Conservation (phyloP, 2,888 invertebrate genomes). For the Steinernema carpocapsae region DNA sequence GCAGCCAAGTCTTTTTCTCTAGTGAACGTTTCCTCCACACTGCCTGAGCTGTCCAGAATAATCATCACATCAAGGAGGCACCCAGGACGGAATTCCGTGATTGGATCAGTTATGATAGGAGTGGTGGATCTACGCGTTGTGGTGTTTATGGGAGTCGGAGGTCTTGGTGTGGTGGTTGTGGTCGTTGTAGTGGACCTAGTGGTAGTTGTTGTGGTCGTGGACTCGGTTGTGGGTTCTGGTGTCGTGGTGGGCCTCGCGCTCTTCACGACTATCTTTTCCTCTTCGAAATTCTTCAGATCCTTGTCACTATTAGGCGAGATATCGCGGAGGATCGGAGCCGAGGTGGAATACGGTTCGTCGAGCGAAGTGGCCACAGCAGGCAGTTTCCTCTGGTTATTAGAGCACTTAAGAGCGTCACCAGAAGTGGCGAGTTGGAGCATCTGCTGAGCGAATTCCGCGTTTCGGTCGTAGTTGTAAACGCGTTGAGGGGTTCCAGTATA, state of each 20-base stretch:
- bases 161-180: slow-evolving; percentile 26
- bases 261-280: slow-evolving; percentile 7
- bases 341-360: slow-evolving; percentile 3
- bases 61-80: slow-evolving; percentile 59
- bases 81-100: slow-evolving; percentile 40
- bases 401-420: slow-evolving; percentile 38
- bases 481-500: slow-evolving; percentile 47
- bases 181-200: slow-evolving; percentile 3
- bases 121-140: background rate
- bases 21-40: slow-evolving; percentile 56
- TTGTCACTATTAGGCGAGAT: slow-evolving; percentile 19
- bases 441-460: slow-evolving; percentile 52
- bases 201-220: slow-evolving; percentile 8
- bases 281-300: slow-evolving; percentile 22
- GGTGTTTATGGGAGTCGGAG: slow-evolving; percentile 11
- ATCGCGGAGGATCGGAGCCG: slow-evolving; percentile 12
- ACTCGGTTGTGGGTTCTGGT: slow-evolving; percentile 5
- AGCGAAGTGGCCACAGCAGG: slow-evolving; percentile 1
- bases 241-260: background rate
- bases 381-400: slow-evolving; percentile 31
- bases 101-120: slow-evolving; percentile 24
- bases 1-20: slow-evolving; percentile 57
- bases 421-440: slow-evolving; percentile 44
- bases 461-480: slow-evolving; percentile 54
- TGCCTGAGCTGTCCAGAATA: slow-evolving; percentile 57